These are phyloP conservation scores for Sparidentex hasta DNA, from an alignment of 2,797 vertebrate genomes.

Conservation along the genomic window DNA sequence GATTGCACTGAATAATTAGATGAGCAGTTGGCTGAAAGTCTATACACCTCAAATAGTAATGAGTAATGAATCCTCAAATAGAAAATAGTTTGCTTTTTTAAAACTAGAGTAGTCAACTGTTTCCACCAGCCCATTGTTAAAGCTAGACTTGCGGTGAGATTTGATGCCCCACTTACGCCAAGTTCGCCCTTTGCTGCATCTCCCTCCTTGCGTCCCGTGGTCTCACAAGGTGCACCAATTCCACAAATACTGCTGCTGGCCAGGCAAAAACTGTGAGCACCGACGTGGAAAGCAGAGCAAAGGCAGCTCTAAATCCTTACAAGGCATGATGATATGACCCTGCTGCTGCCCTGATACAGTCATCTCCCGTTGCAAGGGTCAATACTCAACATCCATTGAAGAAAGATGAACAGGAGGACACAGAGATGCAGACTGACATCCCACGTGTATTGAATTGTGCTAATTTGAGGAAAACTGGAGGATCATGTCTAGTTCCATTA, in stretches of 20 bases:
- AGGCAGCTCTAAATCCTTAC: constrained; percentile 67
- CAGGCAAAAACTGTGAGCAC: constrained; percentile 61
- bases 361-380: constrained; percentile 59
- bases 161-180: constrained; percentile 82
- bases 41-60: too few relatives aligned
- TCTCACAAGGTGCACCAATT: constrained; percentile 74
- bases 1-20: constrained; percentile 4
- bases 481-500: constrained; percentile 21
- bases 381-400: constrained; percentile 60
- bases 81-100: not conserved
- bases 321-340: constrained; percentile 66
- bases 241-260: constrained; percentile 59
- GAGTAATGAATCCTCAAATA: constrained; percentile 12
- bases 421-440: constrained; percentile 28
- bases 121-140: constrained; percentile 9
- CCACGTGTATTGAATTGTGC: constrained; percentile 38
- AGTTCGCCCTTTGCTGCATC: constrained; percentile 88
- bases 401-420: constrained; percentile 19
- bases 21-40: not conserved
- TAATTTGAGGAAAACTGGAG: constrained; percentile 37
- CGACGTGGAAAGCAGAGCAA: constrained; percentile 55
- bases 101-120: not conserved
- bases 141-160: constrained; percentile 29
- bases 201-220: constrained; percentile 64
- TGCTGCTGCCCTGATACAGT: constrained; percentile 50